Evolutionary conservation across 2,888 invertebrate genomes (phyloP), one percentile per base, ranked within the genome.

Genomic region (Andrena bicolor): DNA sequence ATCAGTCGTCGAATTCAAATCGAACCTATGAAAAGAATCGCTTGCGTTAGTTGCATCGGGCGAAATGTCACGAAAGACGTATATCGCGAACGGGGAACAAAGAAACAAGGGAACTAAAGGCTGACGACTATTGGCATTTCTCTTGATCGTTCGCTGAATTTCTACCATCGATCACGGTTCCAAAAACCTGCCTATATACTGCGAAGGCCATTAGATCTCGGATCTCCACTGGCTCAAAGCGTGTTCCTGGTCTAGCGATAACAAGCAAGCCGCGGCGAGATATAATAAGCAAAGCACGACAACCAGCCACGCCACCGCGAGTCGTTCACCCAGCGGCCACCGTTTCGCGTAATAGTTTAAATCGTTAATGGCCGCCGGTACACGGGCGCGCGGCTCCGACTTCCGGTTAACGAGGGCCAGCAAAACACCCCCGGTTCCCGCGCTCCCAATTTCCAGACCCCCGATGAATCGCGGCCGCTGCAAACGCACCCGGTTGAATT

Each of bases 321-420:
- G 72, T 79, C 71, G 63, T 72, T 68, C 66, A 72, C 61, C 75
- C 75, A n/a, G 61, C 23, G 2, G 71, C 16, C 13, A 16, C 5
- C 23, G 20, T 81, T 81, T 73, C 73, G 63, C 58, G 78, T 75
- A 74, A 82, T 61, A 65, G 81, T 66, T 74, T 82, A 69, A 41
- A 82, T 82, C 64, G 71, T 60, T 68, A 66, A 80, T 35, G 26
- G 48, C 35, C 10, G 28, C n/a, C n/a, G 56, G 16, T 70, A 20
- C 35, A 23, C 48, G 8, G 23, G 28, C 16, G 10, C 2, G 10
- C 56, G 63, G 32, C 23, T 2, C 35, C 48, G 58, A 63, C 56
- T 84, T 80, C 71, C 73, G 73, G 66, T 74, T 48, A 13, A 61
- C 64, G 41, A 58, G 51, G 10, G 23, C 26, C 13, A 58, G 51